Evolutionary conservation across 2,888 invertebrate species (phyloP), one percentile per base, ranked within the genome.

Genomic region (Ophion ellenae): DNA sequence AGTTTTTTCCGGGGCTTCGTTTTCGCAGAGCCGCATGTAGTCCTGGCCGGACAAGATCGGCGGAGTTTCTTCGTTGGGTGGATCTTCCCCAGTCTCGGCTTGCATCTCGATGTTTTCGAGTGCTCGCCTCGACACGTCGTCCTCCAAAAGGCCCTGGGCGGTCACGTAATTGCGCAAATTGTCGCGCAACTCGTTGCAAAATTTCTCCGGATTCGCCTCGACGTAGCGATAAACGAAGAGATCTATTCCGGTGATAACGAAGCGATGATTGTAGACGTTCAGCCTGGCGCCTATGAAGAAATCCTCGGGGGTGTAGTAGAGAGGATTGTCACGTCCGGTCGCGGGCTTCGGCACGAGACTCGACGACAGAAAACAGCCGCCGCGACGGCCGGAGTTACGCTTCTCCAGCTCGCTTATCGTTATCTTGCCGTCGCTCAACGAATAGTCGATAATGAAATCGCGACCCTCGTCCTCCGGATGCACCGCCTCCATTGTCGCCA

Each of bases 381-480:
- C 97, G 24, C 90, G 90, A 83, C 94, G 90, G 1, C 98, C 98
- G 0, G 97, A 97, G 94, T 97, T 97, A 40, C 95, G 94, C 20
- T 96, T 96, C 2, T 96, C 95, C 4, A 97, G 95, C 93, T 98
- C 98, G 82, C 95, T 95, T 82, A 98, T 97, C 89, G 95, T 95
- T 90, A 98, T 95, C 85, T 96, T 96, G 77, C 97, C 97, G 89
- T 98, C 97, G 6, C 96, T 96, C 64, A 98, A 95, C 82, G 96
- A 96, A 94, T 97, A 98, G 3, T 96, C 95, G 59, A 98, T 92
- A 59, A 98, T 95, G 92, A 98, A 98, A 88, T 96, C 95, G 47
- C 98, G 95, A 2, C 96, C 96, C 47, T 95, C 93, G 93, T 98
- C 98, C 91, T 98, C 97, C 0, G 97, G 97, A 91, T 97, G 96